These are phyloP conservation scores for Hydropsyche tenuis DNA, from an alignment of 1,140 invertebrate genomes.

Conservation along the genomic window DNA sequence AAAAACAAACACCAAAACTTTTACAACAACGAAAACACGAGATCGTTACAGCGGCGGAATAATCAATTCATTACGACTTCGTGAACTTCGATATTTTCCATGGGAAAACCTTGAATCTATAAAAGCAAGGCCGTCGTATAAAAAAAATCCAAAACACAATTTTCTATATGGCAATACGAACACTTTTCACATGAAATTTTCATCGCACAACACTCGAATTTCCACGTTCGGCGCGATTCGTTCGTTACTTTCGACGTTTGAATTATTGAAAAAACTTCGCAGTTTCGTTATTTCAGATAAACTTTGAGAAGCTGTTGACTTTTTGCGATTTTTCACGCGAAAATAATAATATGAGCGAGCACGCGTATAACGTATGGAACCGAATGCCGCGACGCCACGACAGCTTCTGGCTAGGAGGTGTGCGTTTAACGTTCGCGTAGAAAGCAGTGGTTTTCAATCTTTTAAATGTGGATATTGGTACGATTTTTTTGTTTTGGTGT, in stretches of 20 bases:
- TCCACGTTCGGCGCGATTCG: neutral
- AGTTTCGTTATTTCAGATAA: too few relatives aligned
- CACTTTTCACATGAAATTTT: neutral
- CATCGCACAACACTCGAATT: too few relatives aligned
- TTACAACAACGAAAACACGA: neutral
- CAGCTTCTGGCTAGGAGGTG: conserved; percentile 34
- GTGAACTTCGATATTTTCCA: conserved; percentile 24
- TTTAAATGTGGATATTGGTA: neutral
- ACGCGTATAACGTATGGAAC: too few relatives aligned
- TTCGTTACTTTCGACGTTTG: too few relatives aligned
- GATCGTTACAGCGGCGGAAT: too few relatives aligned
- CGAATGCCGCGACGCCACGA: conserved; percentile 43
- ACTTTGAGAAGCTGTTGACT: neutral
- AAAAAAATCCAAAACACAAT: conserved; percentile 1
- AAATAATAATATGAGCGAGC: neutral
- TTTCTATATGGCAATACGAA: neutral
- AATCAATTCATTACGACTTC: too few relatives aligned
- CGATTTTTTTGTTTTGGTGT: too few relatives aligned
- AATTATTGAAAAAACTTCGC: too few relatives aligned
- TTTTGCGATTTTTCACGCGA: neutral
- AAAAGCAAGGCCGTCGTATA: neutral
- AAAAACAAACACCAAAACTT: neutral
- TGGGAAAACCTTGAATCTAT: conserved; percentile 10
- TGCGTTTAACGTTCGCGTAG: neutral
- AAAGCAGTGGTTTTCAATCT: neutral